Conservation (phyloP, 2,888 invertebrate species). For the Lasiommata megera region DNA sequence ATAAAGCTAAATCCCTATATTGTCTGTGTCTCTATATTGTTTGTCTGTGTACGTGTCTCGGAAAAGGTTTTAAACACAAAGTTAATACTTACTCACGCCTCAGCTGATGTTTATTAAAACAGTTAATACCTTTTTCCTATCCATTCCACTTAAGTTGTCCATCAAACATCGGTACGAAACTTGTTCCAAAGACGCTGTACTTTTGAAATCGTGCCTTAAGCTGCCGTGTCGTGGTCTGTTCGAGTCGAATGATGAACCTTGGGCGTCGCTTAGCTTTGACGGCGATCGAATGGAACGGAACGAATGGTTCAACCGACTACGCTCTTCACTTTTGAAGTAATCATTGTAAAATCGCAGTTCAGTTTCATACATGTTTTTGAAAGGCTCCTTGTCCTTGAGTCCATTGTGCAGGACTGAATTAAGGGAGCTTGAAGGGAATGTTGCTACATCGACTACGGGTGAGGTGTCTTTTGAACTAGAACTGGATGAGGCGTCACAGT, state of each 20-base stretch:
- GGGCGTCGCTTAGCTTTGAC: slow-evolving; percentile 44
- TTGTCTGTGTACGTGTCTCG: too few species aligned
- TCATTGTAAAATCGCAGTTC: slow-evolving; percentile 66
- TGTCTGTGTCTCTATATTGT: too few species aligned
- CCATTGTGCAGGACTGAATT: slow-evolving; percentile 49
- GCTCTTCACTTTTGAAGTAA: slow-evolving; percentile 62
- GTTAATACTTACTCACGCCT: too few species aligned
- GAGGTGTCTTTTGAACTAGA: slow-evolving; percentile 83
- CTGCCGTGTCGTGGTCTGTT: slow-evolving; percentile 50
- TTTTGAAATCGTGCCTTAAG: slow-evolving; percentile 52
- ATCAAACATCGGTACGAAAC: slow-evolving; percentile 57
- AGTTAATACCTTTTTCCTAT: slow-evolving; percentile 59
- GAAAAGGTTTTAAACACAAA: too few species aligned
- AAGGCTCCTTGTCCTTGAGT: slow-evolving; percentile 35
- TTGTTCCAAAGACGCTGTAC: slow-evolving; percentile 59
- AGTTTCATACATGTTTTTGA: slow-evolving; percentile 41
- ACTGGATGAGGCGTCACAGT: slow-evolving; percentile 82
- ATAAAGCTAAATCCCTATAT: too few species aligned
- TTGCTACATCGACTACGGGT: slow-evolving; percentile 72
- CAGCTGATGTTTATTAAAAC: too few species aligned
- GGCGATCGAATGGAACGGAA: slow-evolving; percentile 56
- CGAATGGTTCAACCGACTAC: slow-evolving; percentile 53
- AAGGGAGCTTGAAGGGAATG: slow-evolving; percentile 60
- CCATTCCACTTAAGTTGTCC: slow-evolving; percentile 48
- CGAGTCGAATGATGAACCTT: slow-evolving; percentile 54